A percentile compares a stretch with the other conserved stretches of the same genome.
Evolutionary conservation across 2,797 vertebrate genomes (phyloP).

Genomic region (Meriones psammophilus): DNA sequence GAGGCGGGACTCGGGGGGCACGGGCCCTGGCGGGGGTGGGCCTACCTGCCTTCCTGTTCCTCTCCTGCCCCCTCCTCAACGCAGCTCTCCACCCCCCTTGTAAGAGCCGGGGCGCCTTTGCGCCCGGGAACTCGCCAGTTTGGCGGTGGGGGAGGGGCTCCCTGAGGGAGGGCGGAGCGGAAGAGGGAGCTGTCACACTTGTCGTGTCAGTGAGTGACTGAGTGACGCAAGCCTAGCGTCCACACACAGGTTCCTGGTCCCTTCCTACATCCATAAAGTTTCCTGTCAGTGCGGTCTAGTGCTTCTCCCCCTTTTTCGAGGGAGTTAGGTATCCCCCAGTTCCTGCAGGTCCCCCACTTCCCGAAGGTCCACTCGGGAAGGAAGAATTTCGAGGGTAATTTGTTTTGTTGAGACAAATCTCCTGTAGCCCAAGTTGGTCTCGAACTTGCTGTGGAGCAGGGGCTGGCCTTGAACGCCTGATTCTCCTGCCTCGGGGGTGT

Average conservation of each 20-base stretch:
- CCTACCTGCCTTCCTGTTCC: conserved; percentile 67
- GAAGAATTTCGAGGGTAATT: not conserved
- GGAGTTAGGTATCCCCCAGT: not conserved
- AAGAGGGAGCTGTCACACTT: not conserved
- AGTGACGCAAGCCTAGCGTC: not conserved
- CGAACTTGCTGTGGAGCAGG: not conserved
- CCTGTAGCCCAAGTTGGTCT: not conserved
- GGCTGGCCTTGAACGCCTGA: not conserved
- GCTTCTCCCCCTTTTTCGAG: not conserved
- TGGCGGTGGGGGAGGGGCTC: not conserved
- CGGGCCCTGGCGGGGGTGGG: conserved; percentile 56
- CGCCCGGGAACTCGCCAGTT: not conserved
- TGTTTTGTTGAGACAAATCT: not conserved
- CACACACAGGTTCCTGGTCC: not conserved
- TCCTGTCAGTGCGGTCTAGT: too few species aligned
- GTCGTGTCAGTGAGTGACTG: not conserved
- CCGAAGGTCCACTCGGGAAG: not conserved
- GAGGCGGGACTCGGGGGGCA: conserved; percentile 70
- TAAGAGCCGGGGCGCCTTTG: not conserved
- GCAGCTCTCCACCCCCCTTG: not conserved
- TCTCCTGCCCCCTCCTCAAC: conserved; percentile 14
- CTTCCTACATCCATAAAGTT: not conserved
- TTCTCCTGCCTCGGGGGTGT: not conserved
- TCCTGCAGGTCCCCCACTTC: too few species aligned
- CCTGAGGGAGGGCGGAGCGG: not conserved